Evolutionary conservation across 2,113 vertebrate genomes (phyloP).

Genomic region (Lagopus muta): DNA sequence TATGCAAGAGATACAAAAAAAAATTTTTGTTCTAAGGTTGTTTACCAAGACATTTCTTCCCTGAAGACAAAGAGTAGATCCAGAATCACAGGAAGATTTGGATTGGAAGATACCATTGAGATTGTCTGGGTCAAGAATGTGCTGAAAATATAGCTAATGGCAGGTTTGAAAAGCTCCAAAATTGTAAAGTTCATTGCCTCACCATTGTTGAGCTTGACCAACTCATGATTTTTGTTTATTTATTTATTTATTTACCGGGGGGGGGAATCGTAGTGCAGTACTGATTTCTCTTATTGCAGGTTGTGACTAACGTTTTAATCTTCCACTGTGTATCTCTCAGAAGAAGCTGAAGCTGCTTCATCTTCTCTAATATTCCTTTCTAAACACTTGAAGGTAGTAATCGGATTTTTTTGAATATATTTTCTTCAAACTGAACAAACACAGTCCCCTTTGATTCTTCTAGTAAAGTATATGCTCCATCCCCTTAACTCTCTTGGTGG

Average conservation of each 20-base stretch:
- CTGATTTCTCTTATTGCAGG: neutral
- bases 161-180: neutral
- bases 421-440: neutral
- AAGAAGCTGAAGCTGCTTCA: neutral
- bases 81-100: neutral
- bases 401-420: neutral
- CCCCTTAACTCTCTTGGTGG: neutral
- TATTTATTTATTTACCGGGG: too few species aligned
- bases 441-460: neutral
- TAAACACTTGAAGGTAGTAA: neutral
- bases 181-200: fast-evolving
- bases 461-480: neutral
- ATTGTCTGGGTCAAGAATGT: neutral
- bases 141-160: fast-evolving
- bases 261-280: too few species aligned
- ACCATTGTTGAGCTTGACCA: neutral
- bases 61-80: neutral
- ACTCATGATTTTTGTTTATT: too few species aligned
- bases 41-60: neutral
- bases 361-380: neutral
- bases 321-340: neutral
- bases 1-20: neutral
- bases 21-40: neutral
- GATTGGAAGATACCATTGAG: neutral
- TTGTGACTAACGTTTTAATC: neutral